A percentile compares a stretch with the other conserved stretches of the same genome.
Evolutionary conservation across 92 coral and sea anemone genomes (phyloP).

Genomic region (Palythoa grandiflora): DNA sequence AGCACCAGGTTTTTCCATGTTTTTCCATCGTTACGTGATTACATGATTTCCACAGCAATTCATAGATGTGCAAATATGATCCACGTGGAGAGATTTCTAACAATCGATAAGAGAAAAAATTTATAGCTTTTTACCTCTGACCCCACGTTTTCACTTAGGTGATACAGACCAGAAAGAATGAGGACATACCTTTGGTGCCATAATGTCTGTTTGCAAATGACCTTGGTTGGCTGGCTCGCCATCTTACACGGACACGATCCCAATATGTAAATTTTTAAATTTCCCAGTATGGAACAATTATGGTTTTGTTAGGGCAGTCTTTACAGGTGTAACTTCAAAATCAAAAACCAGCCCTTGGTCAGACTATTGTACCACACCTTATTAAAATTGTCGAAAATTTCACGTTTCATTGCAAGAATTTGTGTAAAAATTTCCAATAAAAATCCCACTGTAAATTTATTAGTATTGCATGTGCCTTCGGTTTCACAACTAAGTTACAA

Average conservation of each 20-base stretch:
- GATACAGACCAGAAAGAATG: slow-evolving; percentile 51
- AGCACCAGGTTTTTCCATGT: slow-evolving; percentile 18
- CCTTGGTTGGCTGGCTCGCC: slow-evolving; percentile 37
- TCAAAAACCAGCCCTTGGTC: neutral
- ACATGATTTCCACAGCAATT: slow-evolving; percentile 54
- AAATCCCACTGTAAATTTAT: slow-evolving; percentile 3
- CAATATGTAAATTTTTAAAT: slow-evolving; percentile 45
- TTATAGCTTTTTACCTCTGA: slow-evolving; percentile 33
- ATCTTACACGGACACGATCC: slow-evolving; percentile 8
- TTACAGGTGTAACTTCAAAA: slow-evolving; percentile 15
- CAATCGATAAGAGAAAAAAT: slow-evolving; percentile 68
- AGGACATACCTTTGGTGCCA: slow-evolving; percentile 71
- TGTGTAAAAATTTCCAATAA: slow-evolving; percentile 12
- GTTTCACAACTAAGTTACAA: slow-evolving; percentile 38
- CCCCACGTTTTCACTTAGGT: slow-evolving; percentile 97
- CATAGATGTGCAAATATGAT: slow-evolving; percentile 83
- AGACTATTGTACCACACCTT: neutral
- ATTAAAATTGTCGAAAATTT: neutral
- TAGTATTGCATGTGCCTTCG: slow-evolving; percentile 37
- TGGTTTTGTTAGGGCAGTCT: neutral
- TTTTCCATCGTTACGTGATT: slow-evolving; percentile 59
- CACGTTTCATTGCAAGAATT: neutral
- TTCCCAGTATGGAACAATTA: slow-evolving; percentile 12
- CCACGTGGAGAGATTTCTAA: slow-evolving; percentile 82
- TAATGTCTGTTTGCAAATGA: slow-evolving; percentile 65